Percentiles rank a stretch among this genome's conserved stretches.
These are phyloP conservation scores for Cheilosia vernalis DNA, from an alignment of 2,888 invertebrate species.

Conservation along the genomic window DNA sequence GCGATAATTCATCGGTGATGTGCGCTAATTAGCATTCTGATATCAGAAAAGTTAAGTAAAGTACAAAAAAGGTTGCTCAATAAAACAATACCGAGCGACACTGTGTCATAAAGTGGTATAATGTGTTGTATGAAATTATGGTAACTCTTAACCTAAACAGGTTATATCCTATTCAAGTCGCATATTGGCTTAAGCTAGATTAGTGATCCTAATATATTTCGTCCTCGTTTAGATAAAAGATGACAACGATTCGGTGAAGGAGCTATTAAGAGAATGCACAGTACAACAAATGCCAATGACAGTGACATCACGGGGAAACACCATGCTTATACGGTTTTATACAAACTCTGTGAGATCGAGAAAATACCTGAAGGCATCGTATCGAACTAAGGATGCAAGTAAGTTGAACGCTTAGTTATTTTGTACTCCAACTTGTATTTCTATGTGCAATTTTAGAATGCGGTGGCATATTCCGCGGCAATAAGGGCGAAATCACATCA, in stretches of 20 bases:
- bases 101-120: no score
- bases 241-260: conserved; percentile 86
- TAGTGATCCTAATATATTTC: background rate
- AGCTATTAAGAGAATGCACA: conserved; percentile 87
- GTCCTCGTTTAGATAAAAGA: conserved; percentile 84
- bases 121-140: no score
- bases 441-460: conserved; percentile 84
- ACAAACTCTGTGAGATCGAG: conserved; percentile 85
- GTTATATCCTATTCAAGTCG: background rate
- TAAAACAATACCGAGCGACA: no score
- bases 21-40: no score
- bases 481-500: conserved; percentile 88
- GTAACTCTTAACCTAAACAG: no score
- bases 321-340: conserved; percentile 88
- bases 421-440: background rate
- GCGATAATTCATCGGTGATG: no score
- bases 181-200: no score
- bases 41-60: no score
- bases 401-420: conserved; percentile 71
- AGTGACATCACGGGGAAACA: conserved; percentile 87
- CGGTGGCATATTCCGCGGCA: conserved; percentile 88
- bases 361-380: conserved; percentile 87
- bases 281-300: conserved; percentile 80
- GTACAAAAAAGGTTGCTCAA: no score
- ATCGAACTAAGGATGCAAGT: conserved; percentile 84